Evolutionary conservation across 2,888 invertebrate genomes (phyloP), one percentile per base, ranked within the genome.

Genomic region (Drosophila fungiperda): DNA sequence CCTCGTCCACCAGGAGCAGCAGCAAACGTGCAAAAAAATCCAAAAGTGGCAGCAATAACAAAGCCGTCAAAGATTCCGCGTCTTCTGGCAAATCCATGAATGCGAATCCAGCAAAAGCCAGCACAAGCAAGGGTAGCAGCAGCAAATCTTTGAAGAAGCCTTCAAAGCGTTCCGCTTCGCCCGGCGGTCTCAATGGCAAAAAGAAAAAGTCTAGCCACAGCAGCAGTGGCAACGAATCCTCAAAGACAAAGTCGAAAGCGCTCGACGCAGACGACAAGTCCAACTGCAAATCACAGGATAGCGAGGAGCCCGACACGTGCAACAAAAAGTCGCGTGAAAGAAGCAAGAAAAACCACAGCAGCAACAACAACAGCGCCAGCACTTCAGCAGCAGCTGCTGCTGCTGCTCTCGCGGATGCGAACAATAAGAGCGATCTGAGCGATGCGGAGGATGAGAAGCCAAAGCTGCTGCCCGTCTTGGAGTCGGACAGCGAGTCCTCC

Each of bases 1-100:
- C 96, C 85, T 96, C 95, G 7, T 95, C 95, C 40, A 87, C 95
- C 50, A 86, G 69, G 29, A 68, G 79, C 4, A 75, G 63, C 29
- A 55, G 72, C 38, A 84, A 87, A 45, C 82, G 87, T 1, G 17
- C 59, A 35, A 66, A 57, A 23, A 89, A 88, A 48, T 64, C 76
- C 32, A 90, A 90, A 55, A 75, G 80, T 33, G 78, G 70, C 59
- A 76, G 58, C 61, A 79, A 68, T 60, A 78, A 59, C 58, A 86
- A 81, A 62, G 17, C 61, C n/a, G 49, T 55, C n/a, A 78, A 84
- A 53, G 82, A 76, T 32, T 48, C 45, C 15, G 23, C 45, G 6
- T 48, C 70, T 40, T 59, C 73, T 45, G 9, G 53, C 29, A 62
- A 73, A 35, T 17, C 81, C 3, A 54, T 69, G 12, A 81, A 45